Conservation (phyloP, 2,888 invertebrate genomes). For the Latrodectus elegans region DNA sequence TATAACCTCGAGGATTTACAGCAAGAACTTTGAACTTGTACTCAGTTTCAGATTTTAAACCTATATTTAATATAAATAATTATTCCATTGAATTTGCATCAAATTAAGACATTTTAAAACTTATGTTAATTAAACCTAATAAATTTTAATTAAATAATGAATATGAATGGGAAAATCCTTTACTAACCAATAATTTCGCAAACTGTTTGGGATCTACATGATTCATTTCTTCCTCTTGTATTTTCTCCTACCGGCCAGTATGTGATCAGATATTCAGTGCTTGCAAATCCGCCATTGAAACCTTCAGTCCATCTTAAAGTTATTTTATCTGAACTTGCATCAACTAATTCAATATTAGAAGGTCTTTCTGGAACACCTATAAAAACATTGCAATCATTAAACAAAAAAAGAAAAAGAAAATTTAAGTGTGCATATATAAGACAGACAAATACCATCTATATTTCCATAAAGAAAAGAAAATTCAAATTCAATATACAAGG, state of each 20-base stretch:
- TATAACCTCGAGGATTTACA: slow-evolving; percentile 80
- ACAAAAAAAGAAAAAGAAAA: no score
- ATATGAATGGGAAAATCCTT: not conserved
- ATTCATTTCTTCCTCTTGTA: slow-evolving; percentile 73
- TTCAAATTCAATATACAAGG: no score
- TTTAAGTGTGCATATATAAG: no score
- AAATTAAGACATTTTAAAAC: not conserved
- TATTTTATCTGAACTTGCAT: slow-evolving; percentile 85
- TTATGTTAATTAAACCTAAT: slow-evolving; percentile 76
- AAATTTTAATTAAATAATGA: not conserved
- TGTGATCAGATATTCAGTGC: slow-evolving; percentile 80
- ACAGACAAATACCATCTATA: no score
- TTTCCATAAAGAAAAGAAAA: no score
- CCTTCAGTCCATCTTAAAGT: slow-evolving; percentile 90
- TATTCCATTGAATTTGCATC: not conserved
- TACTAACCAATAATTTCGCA: slow-evolving; percentile 84
- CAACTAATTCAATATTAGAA: slow-evolving; percentile 81
- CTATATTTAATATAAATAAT: slow-evolving; percentile 40
- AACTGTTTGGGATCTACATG: slow-evolving; percentile 87
- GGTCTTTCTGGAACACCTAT: slow-evolving; percentile 87
- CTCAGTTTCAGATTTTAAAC: slow-evolving; percentile 88
- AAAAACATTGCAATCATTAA: not conserved
- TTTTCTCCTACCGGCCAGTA: slow-evolving; percentile 87
- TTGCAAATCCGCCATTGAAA: slow-evolving; percentile 90
- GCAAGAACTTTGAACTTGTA: slow-evolving; percentile 86